Evolutionary conservation across 2,797 vertebrate species (phyloP), one percentile per base, ranked within the genome.

Genomic region (Leucoraja ocellata): DNA sequence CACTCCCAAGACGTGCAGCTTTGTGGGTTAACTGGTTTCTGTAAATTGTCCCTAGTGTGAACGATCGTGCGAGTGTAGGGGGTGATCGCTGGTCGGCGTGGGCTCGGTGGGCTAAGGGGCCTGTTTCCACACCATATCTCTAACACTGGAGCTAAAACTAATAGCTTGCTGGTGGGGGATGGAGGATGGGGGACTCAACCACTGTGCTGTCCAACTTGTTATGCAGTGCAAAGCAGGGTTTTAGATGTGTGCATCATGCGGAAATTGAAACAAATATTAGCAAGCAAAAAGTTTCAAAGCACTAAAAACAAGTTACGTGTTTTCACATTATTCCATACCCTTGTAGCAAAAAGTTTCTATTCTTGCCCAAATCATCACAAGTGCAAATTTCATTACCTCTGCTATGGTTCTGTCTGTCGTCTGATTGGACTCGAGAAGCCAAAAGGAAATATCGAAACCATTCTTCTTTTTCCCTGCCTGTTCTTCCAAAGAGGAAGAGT

Each of bases 391-490:
- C 76, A 94, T 94, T 96, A 65, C 94, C 92, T 93, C 71, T 95
- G 95, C 94, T 94, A 94, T 94, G 93, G 93, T 94, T 84, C 63
- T 95, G 94, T 9, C 93, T 94, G 94, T 96, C 95, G 4, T 93
- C 74, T 1, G 94, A 91, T 93, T 86, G 90, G 1, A 68, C 65
- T 0, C 3, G 93, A 93, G 97, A 96, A 0, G 96, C 97, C 93
- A 94, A 94, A 93, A 95, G 93, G 36, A 99, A 96, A 68, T 96
- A 96, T 93, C 96, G 97, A 94, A 97, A 98, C 98, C 98, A 99
- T 95, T 98, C 98, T 93, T 98, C 98, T 95, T 99, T 99, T 93
- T 98, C 97, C 93, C 98, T 95, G 21, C 98, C 98, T 0, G 98
- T 98, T 93, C 98, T 95, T 80, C 97, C 97, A 0, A 98, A 99